phyloP scores from a whole-genome alignment of 2,888 invertebrate species.

The Pterobdella sp. region DNA sequence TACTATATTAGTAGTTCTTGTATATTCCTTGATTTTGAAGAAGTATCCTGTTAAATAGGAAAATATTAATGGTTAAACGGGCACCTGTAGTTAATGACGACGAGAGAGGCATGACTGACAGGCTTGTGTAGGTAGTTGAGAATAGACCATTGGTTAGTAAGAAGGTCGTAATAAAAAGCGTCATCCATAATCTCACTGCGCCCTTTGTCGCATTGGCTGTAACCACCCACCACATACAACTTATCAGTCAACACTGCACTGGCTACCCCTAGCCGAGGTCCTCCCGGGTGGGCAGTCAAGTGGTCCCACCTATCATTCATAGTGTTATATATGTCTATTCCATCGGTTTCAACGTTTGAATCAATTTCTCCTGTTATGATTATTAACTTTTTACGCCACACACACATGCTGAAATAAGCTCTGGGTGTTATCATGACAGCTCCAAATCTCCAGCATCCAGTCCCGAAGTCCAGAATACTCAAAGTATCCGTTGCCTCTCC shows the following conservation, averaged over 20 bases:
- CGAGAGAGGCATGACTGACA: constrained; percentile 20
- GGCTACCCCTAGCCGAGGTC: constrained; percentile 23
- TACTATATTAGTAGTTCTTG: too few species aligned
- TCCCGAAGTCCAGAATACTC: constrained; percentile 13
- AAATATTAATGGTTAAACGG: too few species aligned
- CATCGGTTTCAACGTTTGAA: constrained; percentile 10
- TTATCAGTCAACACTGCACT: constrained; percentile 1
- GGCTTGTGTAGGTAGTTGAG: constrained; percentile 14
- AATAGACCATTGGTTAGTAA: constrained; percentile 16
- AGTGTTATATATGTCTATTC: constrained; percentile 17
- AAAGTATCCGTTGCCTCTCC: constrained; percentile 6
- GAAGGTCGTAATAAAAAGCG: constrained; percentile 8
- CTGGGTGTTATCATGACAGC: constrained; percentile 2
- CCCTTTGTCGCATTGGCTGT: not conserved
- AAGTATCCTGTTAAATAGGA: too few species aligned
- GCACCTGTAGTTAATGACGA: constrained; percentile 12
- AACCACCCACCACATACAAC: constrained; percentile 18
- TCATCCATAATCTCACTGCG: constrained; percentile 17
- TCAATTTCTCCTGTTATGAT: constrained; percentile 4
- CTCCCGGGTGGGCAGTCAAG: constrained; percentile 20
- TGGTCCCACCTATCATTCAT: constrained; percentile 2
- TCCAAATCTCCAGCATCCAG: constrained; percentile 15
- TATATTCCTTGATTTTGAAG: too few species aligned
- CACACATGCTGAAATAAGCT: constrained; percentile 21
- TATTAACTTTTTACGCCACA: constrained; percentile 18